A percentile compares a stretch with the other conserved stretches of the same genome.
phyloP scores from a whole-genome alignment of 2,797 vertebrate species.

The Falco naumanni region DNA sequence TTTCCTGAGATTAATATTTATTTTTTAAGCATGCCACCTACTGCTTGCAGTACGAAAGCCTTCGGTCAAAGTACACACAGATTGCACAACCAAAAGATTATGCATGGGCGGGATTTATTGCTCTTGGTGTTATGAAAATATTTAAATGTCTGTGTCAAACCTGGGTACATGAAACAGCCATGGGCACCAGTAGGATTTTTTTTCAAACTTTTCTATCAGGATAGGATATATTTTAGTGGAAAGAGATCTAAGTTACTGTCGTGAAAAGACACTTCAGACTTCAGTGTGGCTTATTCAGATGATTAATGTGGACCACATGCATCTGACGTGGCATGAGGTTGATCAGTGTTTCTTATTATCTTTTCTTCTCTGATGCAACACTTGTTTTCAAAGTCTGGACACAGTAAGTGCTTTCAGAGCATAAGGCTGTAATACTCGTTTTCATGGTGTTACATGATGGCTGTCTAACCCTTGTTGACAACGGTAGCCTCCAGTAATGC shows the following conservation, averaged over 20 bases:
- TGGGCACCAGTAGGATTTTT: not conserved
- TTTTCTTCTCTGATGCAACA: constrained; percentile 40
- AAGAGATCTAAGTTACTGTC: constrained; percentile 6
- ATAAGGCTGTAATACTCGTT: constrained; percentile 38
- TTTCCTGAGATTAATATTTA: constrained; percentile 52
- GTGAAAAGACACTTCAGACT: constrained; percentile 46
- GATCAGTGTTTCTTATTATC: constrained; percentile 43
- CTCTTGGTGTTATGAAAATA: constrained; percentile 62
- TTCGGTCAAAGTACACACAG: constrained; percentile 20
- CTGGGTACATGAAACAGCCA: constrained; percentile 29
- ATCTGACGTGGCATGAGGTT: not conserved
- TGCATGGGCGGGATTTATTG: not conserved
- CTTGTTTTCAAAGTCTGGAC: constrained; percentile 21
- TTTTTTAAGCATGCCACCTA: constrained; percentile 66
- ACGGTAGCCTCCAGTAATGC: not conserved
- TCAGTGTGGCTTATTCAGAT: constrained; percentile 42
- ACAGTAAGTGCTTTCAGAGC: constrained; percentile 17
- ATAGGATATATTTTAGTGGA: constrained; percentile 21
- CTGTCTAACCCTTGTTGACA: constrained; percentile 20
- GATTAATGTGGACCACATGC: constrained; percentile 16
- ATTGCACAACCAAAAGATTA: constrained; percentile 7
- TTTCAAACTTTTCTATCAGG: constrained; percentile 12
- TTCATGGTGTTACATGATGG: not conserved
- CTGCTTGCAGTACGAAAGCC: not conserved
- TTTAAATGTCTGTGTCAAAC: constrained; percentile 55